Percentiles rank a stretch among this genome's conserved stretches.
Evolutionary conservation across 2,888 invertebrate species (phyloP).

Genomic region (Xestia xanthographa): DNA sequence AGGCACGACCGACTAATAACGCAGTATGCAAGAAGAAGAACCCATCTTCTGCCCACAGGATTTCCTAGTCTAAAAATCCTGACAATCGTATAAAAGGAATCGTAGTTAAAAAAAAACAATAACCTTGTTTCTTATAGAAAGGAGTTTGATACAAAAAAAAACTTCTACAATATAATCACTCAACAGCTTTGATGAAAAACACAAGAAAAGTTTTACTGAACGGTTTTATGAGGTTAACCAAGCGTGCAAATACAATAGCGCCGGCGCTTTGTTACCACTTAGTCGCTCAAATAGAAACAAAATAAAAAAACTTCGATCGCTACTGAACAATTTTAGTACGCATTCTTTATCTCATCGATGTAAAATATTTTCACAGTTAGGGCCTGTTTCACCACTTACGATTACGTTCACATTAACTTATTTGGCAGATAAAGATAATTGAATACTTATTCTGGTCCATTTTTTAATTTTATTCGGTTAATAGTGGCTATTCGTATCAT

Average conservation of each 20-base stretch:
- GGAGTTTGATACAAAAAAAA: background rate
- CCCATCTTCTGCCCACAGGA: too few species aligned
- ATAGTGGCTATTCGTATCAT: too few species aligned
- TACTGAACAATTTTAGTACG: background rate
- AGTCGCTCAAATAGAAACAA: conserved; percentile 33
- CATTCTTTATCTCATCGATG: conserved; percentile 3
- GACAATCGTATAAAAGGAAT: background rate
- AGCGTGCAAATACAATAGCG: conserved; percentile 43
- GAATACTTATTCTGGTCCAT: too few species aligned
- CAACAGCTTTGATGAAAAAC: conserved; percentile 16
- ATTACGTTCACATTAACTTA: too few species aligned
- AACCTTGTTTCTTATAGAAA: background rate
- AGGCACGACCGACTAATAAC: too few species aligned
- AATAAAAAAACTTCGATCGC: background rate
- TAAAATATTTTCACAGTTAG: background rate
- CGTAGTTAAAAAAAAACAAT: background rate
- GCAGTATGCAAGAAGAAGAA: background rate
- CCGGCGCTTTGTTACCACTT: conserved; percentile 33
- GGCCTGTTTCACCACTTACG: background rate
- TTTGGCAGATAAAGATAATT: too few species aligned
- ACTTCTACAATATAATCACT: background rate
- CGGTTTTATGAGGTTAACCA: conserved; percentile 27
- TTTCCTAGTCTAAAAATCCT: too few species aligned
- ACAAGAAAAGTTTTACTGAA: conserved; percentile 16
- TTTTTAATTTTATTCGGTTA: too few species aligned